Evolutionary conservation across 35 echinoderm and acorn worm species (phyloP).

Genomic region (Holothuria glaberrima): DNA sequence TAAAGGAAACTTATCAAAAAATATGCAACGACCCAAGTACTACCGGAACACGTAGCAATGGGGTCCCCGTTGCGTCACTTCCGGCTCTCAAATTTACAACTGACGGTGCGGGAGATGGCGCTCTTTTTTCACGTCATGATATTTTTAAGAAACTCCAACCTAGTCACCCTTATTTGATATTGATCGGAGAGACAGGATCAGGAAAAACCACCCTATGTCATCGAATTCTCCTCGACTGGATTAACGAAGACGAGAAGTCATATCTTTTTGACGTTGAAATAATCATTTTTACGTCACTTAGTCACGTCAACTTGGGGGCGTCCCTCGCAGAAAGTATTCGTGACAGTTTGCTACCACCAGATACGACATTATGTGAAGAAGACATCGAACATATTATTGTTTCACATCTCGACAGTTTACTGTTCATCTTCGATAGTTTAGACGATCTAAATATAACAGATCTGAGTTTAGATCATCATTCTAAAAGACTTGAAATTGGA

Average conservation of each 20-base stretch:
- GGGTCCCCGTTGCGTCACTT: conserved; percentile 23
- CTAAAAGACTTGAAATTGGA: conserved; percentile 1
- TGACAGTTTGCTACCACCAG: background rate
- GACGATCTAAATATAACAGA: conserved; percentile 16
- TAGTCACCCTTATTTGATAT: background rate
- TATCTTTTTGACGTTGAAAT: conserved; percentile 3
- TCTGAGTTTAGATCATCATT: background rate
- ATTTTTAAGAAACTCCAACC: conserved; percentile 6
- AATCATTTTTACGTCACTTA: conserved; percentile 21
- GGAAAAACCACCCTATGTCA: conserved; percentile 29
- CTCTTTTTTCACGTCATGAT: background rate
- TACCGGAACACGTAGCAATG: background rate
- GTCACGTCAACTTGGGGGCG: background rate
- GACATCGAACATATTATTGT: conserved; percentile 2
- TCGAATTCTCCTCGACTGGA: conserved; percentile 21
- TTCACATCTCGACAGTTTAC: conserved; percentile 19
- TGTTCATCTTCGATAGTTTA: conserved; percentile 47
- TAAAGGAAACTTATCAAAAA: conserved; percentile 3
- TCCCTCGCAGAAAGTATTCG: conserved; percentile 20
- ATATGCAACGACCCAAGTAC: background rate
- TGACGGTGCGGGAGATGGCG: background rate
- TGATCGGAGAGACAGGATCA: conserved; percentile 37
- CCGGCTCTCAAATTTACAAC: background rate
- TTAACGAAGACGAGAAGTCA: background rate
- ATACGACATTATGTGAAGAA: background rate